A percentile compares a stretch with the other conserved stretches of the same genome.
These are phyloP conservation scores for Delia radicum DNA, from an alignment of 1,140 invertebrate genomes.

Conservation along the genomic window DNA sequence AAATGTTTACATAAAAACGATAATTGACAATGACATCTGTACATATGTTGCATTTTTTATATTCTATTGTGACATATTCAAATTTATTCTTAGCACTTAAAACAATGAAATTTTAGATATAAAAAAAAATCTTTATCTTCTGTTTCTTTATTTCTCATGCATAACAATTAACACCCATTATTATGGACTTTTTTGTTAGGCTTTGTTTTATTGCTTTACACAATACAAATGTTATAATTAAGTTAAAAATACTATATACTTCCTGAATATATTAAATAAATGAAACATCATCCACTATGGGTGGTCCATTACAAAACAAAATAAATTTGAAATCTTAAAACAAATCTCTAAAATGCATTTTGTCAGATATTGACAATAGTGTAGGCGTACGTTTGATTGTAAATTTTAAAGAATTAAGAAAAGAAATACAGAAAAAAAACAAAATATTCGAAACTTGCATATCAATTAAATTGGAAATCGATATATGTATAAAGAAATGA, in stretches of 20 bases:
- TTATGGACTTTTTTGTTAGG: background rate
- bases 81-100: background rate
- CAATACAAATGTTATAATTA: conserved; percentile 6
- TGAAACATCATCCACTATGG: conserved; percentile 4
- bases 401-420: background rate
- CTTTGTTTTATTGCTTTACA: background rate
- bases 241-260: background rate
- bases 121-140: background rate
- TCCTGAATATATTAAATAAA: background rate
- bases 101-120: background rate
- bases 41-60: conserved; percentile 7
- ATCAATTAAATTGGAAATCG: background rate
- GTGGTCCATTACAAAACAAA: background rate
- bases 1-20: background rate
- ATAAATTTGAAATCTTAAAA: background rate
- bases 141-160: background rate
- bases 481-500: background rate
- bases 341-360: background rate
- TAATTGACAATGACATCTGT: conserved; percentile 1
- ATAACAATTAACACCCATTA: conserved; percentile 18
- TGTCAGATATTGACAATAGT: background rate
- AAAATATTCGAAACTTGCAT: background rate
- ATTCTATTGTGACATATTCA: background rate
- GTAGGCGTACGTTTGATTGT: background rate
- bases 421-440: background rate